Conservation (phyloP, 2,888 invertebrate species). For the Strigamia transsilvanica region DNA sequence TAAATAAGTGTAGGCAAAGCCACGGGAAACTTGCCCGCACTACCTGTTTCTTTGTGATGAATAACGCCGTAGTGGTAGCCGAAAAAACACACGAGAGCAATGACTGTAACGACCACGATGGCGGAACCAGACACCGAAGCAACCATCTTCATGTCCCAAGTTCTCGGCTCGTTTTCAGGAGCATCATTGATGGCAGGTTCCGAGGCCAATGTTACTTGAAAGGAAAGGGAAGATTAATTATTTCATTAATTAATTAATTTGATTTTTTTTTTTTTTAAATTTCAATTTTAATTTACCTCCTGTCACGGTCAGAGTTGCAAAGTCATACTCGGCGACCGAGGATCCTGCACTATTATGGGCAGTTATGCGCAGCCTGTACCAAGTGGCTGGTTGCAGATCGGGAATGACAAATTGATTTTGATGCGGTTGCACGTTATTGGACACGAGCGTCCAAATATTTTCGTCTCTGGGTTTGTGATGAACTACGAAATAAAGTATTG, state of each 20-base stretch:
- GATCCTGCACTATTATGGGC: conserved; percentile 89
- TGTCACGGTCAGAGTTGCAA: conserved; percentile 90
- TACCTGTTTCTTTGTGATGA: conserved; percentile 40
- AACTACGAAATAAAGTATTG: conserved; percentile 93
- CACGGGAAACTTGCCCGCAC: too few relatives aligned
- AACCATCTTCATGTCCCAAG: conserved; percentile 46
- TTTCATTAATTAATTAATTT: not conserved
- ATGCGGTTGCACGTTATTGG: conserved; percentile 89
- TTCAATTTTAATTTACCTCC: conserved; percentile 78
- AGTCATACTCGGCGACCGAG: conserved; percentile 93
- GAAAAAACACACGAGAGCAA: conserved; percentile 34
- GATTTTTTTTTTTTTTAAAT: not conserved
- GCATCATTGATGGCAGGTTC: conserved; percentile 51
- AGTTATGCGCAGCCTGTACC: conserved; percentile 91
- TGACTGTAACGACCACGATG: not conserved
- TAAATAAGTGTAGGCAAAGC: too few relatives aligned
- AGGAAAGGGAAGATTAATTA: not conserved
- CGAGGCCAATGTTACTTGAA: conserved; percentile 52
- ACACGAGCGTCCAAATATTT: conserved; percentile 89
- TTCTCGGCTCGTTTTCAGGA: conserved; percentile 16
- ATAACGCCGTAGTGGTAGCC: not conserved
- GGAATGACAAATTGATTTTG: conserved; percentile 85
- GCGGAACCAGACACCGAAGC: conserved; percentile 33
- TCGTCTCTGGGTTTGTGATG: conserved; percentile 78
- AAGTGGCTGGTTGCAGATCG: conserved; percentile 90